Conservation (phyloP, 2,888 invertebrate species). For the Odiellus spinosus region DNA sequence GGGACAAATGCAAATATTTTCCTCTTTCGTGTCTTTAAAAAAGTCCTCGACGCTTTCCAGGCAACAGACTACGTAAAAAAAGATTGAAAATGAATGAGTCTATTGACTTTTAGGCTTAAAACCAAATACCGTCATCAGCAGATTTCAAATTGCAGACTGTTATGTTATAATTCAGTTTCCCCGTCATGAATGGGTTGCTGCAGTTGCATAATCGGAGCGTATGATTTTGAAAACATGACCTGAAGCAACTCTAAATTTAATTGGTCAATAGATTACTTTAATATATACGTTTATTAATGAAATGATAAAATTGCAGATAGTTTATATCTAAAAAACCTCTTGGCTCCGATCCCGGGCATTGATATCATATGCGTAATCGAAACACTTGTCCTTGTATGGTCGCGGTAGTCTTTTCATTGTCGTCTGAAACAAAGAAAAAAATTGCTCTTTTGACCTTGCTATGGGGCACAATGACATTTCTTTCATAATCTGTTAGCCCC, state of each 20-base stretch:
- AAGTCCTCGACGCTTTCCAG: slow-evolving; percentile 7
- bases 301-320: slow-evolving; percentile 9
- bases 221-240: slow-evolving; percentile 8
- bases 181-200: slow-evolving; percentile 7
- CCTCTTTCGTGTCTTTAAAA: slow-evolving; percentile 1
- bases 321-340: no score
- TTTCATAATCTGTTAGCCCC: no score
- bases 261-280: no score
- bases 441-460: no score
- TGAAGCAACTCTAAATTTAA: slow-evolving; percentile 5
- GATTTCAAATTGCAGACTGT: no score
- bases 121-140: no score
- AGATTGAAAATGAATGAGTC: no score
- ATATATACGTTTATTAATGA: slow-evolving; percentile 1
- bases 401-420: slow-evolving; percentile 5
- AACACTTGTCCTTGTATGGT: slow-evolving; percentile 12
- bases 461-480: no score
- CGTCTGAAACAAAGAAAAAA: slow-evolving; percentile 4
- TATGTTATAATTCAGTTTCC: neutral
- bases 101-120: neutral
- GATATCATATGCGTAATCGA: slow-evolving; percentile 3
- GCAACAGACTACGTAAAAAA: slow-evolving; percentile 7
- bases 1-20: slow-evolving; percentile 7
- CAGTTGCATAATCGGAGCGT: slow-evolving; percentile 7
- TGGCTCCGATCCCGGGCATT: neutral